Evolutionary conservation across 2,888 invertebrate species (phyloP).

Genomic region (Tetrapedia diversipes): DNA sequence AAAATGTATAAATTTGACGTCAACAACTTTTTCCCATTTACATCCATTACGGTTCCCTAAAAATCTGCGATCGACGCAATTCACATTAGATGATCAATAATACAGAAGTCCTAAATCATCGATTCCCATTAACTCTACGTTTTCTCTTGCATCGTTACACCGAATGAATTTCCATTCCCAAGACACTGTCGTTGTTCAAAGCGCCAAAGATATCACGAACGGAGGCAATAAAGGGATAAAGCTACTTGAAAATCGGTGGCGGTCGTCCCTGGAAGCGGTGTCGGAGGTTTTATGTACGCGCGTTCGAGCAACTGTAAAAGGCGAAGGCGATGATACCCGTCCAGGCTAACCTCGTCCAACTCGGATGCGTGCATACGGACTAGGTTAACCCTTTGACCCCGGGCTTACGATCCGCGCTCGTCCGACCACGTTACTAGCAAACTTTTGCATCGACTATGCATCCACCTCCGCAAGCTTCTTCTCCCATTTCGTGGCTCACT

Average conservation of each 20-base stretch:
- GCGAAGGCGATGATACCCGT: constrained; percentile 62
- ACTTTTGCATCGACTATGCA: constrained; percentile 53
- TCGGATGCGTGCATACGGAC: constrained; percentile 69
- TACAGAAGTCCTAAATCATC: too few species aligned
- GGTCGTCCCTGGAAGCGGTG: constrained; percentile 33
- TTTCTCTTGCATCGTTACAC: too few species aligned
- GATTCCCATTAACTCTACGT: too few species aligned
- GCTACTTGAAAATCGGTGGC: constrained; percentile 60
- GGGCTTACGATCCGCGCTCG: constrained; percentile 63
- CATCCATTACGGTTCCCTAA: too few species aligned
- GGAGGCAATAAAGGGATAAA: constrained; percentile 33
- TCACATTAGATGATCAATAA: too few species aligned
- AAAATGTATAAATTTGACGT: too few species aligned
- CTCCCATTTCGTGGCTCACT: constrained; percentile 5
- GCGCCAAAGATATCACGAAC: not conserved
- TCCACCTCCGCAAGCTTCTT: constrained; percentile 18
- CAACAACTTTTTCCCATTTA: too few species aligned
- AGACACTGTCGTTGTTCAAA: not conserved
- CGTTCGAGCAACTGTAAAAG: constrained; percentile 59
- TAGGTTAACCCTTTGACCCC: constrained; percentile 69
- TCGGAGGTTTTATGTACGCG: constrained; percentile 55
- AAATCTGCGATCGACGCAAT: too few species aligned
- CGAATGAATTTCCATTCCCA: too few species aligned
- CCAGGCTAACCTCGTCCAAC: constrained; percentile 56
- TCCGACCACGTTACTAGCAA: constrained; percentile 57